These are phyloP conservation scores for Perizoma affinitatum DNA, from an alignment of 2,888 invertebrate species.

Conservation along the genomic window DNA sequence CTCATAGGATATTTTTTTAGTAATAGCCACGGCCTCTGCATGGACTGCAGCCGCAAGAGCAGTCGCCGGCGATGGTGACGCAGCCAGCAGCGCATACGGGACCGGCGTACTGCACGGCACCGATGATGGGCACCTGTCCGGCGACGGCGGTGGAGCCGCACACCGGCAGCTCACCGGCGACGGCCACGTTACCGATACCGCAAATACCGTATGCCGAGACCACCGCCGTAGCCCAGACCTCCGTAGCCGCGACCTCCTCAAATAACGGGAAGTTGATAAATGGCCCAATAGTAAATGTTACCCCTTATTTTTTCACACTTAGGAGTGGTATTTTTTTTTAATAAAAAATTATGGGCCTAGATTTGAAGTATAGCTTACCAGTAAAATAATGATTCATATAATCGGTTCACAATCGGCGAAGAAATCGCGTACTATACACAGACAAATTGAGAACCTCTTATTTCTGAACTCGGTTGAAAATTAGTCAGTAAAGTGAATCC, in stretches of 20 bases:
- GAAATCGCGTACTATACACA: too few relatives aligned
- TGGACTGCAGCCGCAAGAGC: constrained; percentile 25
- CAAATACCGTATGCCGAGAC: constrained; percentile 28
- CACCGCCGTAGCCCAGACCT: constrained; percentile 5
- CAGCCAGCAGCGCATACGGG: constrained; percentile 32
- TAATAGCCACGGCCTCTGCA: constrained; percentile 7
- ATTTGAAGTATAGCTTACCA: too few relatives aligned
- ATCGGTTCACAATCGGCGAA: too few relatives aligned
- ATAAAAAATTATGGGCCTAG: too few relatives aligned
- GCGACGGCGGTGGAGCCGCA: constrained; percentile 44
- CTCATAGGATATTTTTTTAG: not conserved
- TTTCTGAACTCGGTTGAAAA: too few relatives aligned
- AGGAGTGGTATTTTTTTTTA: too few relatives aligned
- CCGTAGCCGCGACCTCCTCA: constrained; percentile 12
- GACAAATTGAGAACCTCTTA: too few relatives aligned
- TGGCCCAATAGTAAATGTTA: too few relatives aligned
- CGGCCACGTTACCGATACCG: constrained; percentile 45
- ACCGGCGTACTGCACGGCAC: constrained; percentile 40
- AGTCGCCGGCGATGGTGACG: constrained; percentile 40
- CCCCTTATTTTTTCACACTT: too few relatives aligned
- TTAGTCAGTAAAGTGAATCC: too few relatives aligned
- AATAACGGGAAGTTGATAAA: too few relatives aligned
- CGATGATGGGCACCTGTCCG: constrained; percentile 48
- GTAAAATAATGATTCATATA: too few relatives aligned
- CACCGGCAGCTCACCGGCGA: constrained; percentile 48